Evolutionary conservation across 2,888 invertebrate genomes (phyloP).

Genomic region (Alentia gelatinosa): DNA sequence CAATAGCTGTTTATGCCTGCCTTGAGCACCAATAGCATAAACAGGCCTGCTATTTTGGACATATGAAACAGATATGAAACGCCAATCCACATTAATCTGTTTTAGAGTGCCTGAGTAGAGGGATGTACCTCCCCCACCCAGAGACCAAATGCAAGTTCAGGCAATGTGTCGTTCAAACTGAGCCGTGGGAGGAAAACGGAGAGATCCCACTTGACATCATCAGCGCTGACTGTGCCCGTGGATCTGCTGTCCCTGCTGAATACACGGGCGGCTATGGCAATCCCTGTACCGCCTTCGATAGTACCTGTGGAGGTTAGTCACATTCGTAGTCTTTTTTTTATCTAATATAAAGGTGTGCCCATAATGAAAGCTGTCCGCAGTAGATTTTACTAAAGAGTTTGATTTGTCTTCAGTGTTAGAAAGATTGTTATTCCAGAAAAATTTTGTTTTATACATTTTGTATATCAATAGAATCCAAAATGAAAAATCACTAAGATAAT

Average conservation of each 20-base stretch:
- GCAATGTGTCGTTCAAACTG: background rate
- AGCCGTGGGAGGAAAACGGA: slow-evolving; percentile 5
- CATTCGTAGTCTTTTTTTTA: background rate
- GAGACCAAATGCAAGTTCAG: background rate
- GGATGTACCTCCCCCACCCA: background rate
- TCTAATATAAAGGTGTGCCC: background rate
- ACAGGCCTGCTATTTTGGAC: too few relatives aligned
- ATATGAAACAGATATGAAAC: too few relatives aligned
- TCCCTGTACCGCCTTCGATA: background rate
- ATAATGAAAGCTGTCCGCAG: background rate
- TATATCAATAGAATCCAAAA: too few relatives aligned
- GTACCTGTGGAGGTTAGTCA: slow-evolving; percentile 1
- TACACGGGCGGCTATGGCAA: background rate
- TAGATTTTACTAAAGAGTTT: background rate
- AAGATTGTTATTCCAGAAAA: background rate
- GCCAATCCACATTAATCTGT: background rate
- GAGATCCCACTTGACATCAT: slow-evolving; percentile 17
- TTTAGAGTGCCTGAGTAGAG: background rate
- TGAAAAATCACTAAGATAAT: too few relatives aligned
- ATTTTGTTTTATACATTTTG: background rate
- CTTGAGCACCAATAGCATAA: too few relatives aligned
- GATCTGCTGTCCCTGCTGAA: background rate
- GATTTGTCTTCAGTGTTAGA: background rate
- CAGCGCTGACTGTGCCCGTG: background rate
- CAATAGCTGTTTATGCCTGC: too few relatives aligned